Evolutionary conservation across 2,797 vertebrate species (phyloP).

Genomic region (Acipenser ruthenus): DNA sequence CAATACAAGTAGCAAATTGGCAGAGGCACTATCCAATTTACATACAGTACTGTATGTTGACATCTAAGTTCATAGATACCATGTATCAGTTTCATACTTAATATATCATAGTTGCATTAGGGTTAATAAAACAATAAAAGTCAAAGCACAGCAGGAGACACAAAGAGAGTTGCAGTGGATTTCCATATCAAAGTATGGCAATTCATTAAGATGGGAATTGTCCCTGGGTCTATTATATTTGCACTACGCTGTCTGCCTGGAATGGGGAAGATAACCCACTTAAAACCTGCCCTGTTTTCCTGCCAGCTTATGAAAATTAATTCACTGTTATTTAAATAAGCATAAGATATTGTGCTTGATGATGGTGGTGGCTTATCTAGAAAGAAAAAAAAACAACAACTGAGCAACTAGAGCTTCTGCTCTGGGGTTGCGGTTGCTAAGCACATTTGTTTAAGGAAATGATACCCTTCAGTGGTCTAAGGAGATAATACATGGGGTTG

Average conservation of each 20-base stretch:
- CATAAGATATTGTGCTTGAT: slow-evolving; percentile 16
- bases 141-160: background rate
- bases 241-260: slow-evolving; percentile 8
- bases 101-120: background rate
- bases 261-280: slow-evolving; percentile 4
- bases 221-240: background rate
- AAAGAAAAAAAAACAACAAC: slow-evolving; percentile 11
- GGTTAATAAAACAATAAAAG: slow-evolving; percentile 11
- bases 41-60: too few relatives aligned
- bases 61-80: too few relatives aligned
- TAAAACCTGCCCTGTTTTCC: background rate
- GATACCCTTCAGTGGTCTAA: slow-evolving; percentile 21
- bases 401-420: background rate
- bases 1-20: background rate
- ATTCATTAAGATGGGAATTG: slow-evolving; percentile 8
- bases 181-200: slow-evolving; percentile 13
- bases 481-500: slow-evolving; percentile 20
- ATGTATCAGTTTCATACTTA: background rate
- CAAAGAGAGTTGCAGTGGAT: background rate
- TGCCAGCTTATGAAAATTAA: background rate
- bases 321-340: background rate
- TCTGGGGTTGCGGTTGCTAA: slow-evolving; percentile 14
- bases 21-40: too few relatives aligned
- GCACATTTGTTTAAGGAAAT: slow-evolving; percentile 23
- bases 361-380: slow-evolving; percentile 19